A percentile compares a stretch with the other conserved stretches of the same genome.
phyloP scores from a whole-genome alignment of 2,113 vertebrate species.

The Copsychus sechellarum region DNA sequence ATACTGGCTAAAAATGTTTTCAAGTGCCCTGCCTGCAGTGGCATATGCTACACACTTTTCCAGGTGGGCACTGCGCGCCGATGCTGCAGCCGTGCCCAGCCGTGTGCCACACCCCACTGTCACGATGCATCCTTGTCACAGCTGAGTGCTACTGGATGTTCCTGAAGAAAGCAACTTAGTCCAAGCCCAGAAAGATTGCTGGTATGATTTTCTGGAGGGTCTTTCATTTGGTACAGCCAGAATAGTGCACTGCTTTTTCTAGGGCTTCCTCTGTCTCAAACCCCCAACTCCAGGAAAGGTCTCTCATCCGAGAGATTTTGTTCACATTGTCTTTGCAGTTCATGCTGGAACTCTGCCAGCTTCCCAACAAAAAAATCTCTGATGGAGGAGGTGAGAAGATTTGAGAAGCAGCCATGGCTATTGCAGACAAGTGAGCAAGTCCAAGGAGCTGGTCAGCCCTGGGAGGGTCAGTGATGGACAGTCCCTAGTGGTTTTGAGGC shows the following conservation, averaged over 20 bases:
- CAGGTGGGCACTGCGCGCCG: rapidly evolving
- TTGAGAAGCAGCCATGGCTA: background rate
- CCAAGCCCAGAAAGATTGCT: background rate
- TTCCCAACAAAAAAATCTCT: background rate
- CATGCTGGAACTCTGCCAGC: background rate
- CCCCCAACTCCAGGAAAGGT: background rate
- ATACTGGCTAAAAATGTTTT: background rate
- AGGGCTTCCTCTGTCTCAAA: background rate
- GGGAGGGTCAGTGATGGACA: background rate
- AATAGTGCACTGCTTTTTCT: background rate
- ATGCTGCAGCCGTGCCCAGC: background rate
- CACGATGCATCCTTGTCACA: rapidly evolving
- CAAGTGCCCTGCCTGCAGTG: background rate
- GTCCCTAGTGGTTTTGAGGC: background rate
- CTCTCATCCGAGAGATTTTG: rapidly evolving
- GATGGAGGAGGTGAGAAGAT: background rate
- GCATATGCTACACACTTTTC: background rate
- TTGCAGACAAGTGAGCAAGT: background rate
- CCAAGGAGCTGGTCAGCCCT: background rate
- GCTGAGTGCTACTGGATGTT: background rate
- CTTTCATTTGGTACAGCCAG: background rate
- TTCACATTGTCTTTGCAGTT: background rate
- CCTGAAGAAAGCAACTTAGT: background rate
- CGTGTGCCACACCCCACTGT: background rate
- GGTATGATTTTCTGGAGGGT: background rate